Evolutionary conservation across 2,797 vertebrate genomes (phyloP).

Genomic region (Dermochelys coriacea): DNA sequence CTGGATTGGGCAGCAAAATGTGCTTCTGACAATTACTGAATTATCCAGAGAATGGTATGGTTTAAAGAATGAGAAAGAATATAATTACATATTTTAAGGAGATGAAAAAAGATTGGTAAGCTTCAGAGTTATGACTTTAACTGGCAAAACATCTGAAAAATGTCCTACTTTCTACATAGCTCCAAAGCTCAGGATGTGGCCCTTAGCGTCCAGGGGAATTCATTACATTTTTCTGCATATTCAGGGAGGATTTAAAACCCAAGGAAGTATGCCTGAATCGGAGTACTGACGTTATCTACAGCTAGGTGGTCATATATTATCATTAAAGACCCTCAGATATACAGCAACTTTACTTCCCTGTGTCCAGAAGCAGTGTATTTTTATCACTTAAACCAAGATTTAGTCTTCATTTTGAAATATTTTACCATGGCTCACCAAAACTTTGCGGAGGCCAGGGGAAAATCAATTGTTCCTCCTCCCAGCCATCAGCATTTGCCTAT

Average conservation of each 20-base stretch:
- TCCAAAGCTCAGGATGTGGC: slow-evolving; percentile 58
- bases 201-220: slow-evolving; percentile 69
- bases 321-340: slow-evolving; percentile 51
- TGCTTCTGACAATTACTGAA: slow-evolving; percentile 42
- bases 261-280: slow-evolving; percentile 28
- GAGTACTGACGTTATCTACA: slow-evolving; percentile 42
- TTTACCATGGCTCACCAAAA: slow-evolving; percentile 53
- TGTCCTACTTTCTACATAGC: slow-evolving; percentile 57
- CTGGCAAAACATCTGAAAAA: slow-evolving; percentile 47
- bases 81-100: slow-evolving; percentile 57
- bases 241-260: slow-evolving; percentile 51
- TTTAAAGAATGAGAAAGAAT: slow-evolving; percentile 33
- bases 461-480: not conserved
- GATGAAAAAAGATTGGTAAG: slow-evolving; percentile 43
- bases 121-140: slow-evolving; percentile 62
- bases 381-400: slow-evolving; percentile 25
- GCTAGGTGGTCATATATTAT: slow-evolving; percentile 48
- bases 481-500: not conserved
- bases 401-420: slow-evolving; percentile 45
- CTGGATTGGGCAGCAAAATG: slow-evolving; percentile 6
- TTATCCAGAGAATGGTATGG: not conserved
- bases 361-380: slow-evolving; percentile 37
- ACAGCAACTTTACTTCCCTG: slow-evolving; percentile 7
- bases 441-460: not conserved
- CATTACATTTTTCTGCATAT: slow-evolving; percentile 60